Evolutionary conservation across 2,888 invertebrate genomes (phyloP), one percentile per base, ranked within the genome.

Genomic region (Rhagium mordax): DNA sequence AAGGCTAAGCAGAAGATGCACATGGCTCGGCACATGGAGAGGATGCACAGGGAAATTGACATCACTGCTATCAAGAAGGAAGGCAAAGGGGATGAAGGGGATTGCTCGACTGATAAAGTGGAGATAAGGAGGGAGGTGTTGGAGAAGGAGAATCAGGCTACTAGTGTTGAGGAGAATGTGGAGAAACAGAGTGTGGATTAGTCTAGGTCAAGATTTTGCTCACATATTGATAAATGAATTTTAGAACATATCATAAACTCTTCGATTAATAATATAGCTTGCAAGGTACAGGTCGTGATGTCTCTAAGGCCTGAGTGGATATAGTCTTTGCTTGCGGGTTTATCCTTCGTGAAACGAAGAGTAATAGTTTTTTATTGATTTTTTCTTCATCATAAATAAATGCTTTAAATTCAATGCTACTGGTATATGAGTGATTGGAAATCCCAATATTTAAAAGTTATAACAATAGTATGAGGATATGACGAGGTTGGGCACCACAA

Each of bases 11-110:
- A 80, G 33, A 81, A 80, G 62, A 75, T 78, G 67, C 79, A 77
- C 53, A 75, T 82, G 55, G 72, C 74, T 10, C 74, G 79, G 18
- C 82, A 82, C 47, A 74, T 78, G 49, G 75, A 75, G 20, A 62
- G 76, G 4, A 76, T 75, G 55, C 81, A 81, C 20, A 93, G 94
- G 69, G 86, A 86, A 66, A 85, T 87, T 49, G 86, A 85, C 84
- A 84, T 57, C 78, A 82, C 86, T 4, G 80, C 83, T 41, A 81
- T 86, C 33, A 86, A 86, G 74, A 77, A 79, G 41, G 86, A 86
- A 75, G 74, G 84, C 27, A 85, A 78, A 29, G 75, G 15, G 8
- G 75, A 71, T 70, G 53, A 29, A 33, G 27, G 20, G 3, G 33
- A 29, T 13, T 18, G 21, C 15, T 65, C 65, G 0, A 3, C 29